Evolutionary conservation across 2,797 vertebrate species (phyloP).

Genomic region (Betta splendens): DNA sequence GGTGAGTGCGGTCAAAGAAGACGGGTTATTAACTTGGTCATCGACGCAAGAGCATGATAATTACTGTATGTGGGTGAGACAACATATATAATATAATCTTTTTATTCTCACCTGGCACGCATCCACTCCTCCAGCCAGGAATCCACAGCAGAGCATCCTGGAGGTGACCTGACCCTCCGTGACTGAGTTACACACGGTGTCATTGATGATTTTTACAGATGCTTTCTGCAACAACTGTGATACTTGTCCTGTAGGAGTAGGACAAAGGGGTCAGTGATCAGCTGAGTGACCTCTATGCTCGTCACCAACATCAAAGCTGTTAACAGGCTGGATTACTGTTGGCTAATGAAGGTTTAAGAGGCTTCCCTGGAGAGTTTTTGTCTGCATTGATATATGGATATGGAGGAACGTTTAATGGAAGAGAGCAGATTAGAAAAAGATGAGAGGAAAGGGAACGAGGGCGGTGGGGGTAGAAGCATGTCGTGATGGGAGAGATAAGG

Average conservation of each 20-base stretch:
- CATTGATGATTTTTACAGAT: conserved; percentile 84
- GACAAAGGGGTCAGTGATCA: conserved; percentile 50
- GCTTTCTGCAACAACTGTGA: conserved; percentile 80
- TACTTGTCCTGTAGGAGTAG: conserved; percentile 56
- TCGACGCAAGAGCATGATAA: conserved; percentile 31
- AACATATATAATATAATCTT: no score
- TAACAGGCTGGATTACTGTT: conserved; percentile 68
- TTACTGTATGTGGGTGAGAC: conserved; percentile 33
- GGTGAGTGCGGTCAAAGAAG: conserved; percentile 17
- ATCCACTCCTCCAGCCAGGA: conserved; percentile 81
- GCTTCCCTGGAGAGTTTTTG: conserved; percentile 49
- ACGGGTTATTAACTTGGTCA: conserved; percentile 33
- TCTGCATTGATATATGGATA: conserved; percentile 69
- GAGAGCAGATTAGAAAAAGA: conserved; percentile 70
- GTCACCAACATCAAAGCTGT: conserved; percentile 59
- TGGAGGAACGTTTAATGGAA: conserved; percentile 65
- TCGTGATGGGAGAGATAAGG: conserved; percentile 53
- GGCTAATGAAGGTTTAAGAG: conserved; percentile 74
- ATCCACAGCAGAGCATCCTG: conserved; percentile 85
- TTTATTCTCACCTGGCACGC: conserved; percentile 86
- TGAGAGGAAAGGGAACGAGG: conserved; percentile 55
- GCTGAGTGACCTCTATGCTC: conserved; percentile 47
- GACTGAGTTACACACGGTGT: conserved; percentile 78
- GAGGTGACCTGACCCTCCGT: conserved; percentile 81
- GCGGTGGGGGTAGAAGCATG: conserved; percentile 56